Evolutionary conservation across 2,888 invertebrate species (phyloP).

Genomic region (Hirudinaria manillensis): DNA sequence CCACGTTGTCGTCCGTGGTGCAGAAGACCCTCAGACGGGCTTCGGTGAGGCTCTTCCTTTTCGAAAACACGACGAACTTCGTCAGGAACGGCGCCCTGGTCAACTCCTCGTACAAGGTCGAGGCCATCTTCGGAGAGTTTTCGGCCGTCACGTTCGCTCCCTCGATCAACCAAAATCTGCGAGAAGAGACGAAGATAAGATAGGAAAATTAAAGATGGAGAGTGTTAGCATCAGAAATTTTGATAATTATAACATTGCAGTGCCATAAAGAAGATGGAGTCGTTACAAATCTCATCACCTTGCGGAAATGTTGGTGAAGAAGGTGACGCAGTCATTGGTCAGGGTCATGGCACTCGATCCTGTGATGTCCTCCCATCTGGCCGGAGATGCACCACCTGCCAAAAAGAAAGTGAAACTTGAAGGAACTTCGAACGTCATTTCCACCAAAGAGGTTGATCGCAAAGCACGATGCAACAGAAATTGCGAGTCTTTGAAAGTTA

Average conservation of each 20-base stretch:
- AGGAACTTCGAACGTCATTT: neutral
- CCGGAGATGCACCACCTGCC: slow-evolving; percentile 88
- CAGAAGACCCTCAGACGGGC: slow-evolving; percentile 75
- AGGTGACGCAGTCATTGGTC: slow-evolving; percentile 97
- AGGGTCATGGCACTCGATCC: slow-evolving; percentile 96
- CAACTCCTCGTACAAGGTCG: slow-evolving; percentile 93
- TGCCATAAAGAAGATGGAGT: too few relatives aligned
- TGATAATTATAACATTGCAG: neutral
- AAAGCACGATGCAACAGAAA: too few relatives aligned
- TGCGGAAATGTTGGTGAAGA: slow-evolving; percentile 98
- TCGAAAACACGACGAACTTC: slow-evolving; percentile 96
- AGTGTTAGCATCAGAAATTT: neutral
- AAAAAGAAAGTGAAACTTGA: neutral
- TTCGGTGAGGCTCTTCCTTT: slow-evolving; percentile 63
- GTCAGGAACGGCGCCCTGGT: slow-evolving; percentile 99
- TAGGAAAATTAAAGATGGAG: neutral
- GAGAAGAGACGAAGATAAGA: neutral
- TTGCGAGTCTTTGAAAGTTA: too few relatives aligned
- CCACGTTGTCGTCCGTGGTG: slow-evolving; percentile 98
- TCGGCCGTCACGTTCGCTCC: slow-evolving; percentile 69
- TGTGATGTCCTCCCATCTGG: slow-evolving; percentile 99
- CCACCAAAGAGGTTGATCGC: too few relatives aligned
- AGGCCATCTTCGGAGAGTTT: slow-evolving; percentile 66
- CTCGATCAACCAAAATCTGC: slow-evolving; percentile 93
- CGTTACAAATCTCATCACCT: slow-evolving; percentile 57